Conservation (phyloP, 2,797 vertebrate species). For the Lagocephalus sceleratus region DNA sequence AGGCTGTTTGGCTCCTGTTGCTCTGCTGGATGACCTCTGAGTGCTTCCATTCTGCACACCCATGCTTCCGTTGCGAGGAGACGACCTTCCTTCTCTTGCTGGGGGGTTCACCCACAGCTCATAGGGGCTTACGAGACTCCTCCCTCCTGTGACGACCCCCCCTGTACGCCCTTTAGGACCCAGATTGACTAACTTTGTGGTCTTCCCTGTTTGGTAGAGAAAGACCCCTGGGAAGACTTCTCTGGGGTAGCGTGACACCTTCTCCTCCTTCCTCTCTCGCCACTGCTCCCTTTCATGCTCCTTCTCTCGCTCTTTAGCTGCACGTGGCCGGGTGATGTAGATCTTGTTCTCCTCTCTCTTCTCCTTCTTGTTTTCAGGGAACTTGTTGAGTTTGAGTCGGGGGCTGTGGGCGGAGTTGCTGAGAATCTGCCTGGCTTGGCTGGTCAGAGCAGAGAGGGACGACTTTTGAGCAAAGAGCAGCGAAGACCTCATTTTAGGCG, state of each 20-base stretch:
- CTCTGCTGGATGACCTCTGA: conserved; percentile 48
- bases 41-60: conserved; percentile 55
- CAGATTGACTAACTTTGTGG: conserved; percentile 74
- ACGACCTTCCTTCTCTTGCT: conserved; percentile 57
- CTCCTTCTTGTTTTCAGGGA: conserved; percentile 53
- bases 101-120: conserved; percentile 68
- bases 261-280: conserved; percentile 64
- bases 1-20: conserved; percentile 31
- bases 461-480: conserved; percentile 76
- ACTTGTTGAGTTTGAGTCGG: conserved; percentile 32
- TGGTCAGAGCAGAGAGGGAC: conserved; percentile 76
- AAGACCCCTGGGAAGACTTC: conserved; percentile 86
- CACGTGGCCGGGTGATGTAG: conserved; percentile 86
- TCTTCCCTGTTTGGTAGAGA: conserved; percentile 81
- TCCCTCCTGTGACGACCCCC: conserved; percentile 42
- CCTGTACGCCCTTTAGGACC: conserved; percentile 60
- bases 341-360: conserved; percentile 83
- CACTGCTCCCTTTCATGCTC: conserved; percentile 69
- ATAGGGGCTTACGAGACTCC: conserved; percentile 58
- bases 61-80: conserved; percentile 61
- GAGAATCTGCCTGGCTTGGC: conserved; percentile 76
- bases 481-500: conserved; percentile 63
- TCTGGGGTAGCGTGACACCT: conserved; percentile 68
- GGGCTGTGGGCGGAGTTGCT: conserved; percentile 67
- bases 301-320: conserved; percentile 66